A percentile compares a stretch with the other conserved stretches of the same genome.
These are phyloP conservation scores for Chaetophractus vellerosus DNA, from an alignment of 2,797 vertebrate genomes.

Conservation along the genomic window DNA sequence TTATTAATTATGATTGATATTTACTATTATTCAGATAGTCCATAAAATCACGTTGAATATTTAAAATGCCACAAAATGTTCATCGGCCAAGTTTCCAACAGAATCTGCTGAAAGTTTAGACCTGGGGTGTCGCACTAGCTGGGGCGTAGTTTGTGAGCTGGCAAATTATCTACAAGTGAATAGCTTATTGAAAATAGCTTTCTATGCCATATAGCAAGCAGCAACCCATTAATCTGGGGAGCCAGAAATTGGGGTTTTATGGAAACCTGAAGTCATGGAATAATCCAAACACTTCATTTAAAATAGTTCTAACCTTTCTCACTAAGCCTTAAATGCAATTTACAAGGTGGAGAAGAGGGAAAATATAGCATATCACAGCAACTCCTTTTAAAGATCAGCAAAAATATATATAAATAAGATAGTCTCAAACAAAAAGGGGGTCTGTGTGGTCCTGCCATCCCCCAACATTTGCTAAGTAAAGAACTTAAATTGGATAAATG, in stretches of 20 bases:
- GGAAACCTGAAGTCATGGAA: slow-evolving; percentile 25
- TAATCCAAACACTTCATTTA: not conserved
- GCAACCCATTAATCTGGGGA: not conserved
- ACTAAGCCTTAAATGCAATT: slow-evolving; percentile 28
- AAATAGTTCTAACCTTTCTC: slow-evolving; percentile 30
- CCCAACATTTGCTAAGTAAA: not conserved
- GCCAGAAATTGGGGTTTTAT: not conserved
- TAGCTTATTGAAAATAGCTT: slow-evolving; percentile 22
- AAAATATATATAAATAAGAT: not conserved
- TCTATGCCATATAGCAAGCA: not conserved
- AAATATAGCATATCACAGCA: not conserved
- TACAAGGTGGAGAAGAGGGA: not conserved
- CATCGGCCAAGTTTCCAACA: not conserved
- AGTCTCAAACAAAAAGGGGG: not conserved
- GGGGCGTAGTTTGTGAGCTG: not conserved
- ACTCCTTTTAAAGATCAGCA: slow-evolving; percentile 1
- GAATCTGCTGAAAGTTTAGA: not conserved
- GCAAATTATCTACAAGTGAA: not conserved
- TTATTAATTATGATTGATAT: not conserved
- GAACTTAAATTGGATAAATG: not conserved
- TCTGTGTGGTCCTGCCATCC: not conserved
- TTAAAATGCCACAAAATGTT: not conserved
- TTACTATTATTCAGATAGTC: not conserved
- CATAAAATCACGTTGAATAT: slow-evolving; percentile 32
- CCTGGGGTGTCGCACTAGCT: not conserved